phyloP scores from a whole-genome alignment of 1,140 invertebrate genomes.

The Diprion similis region DNA sequence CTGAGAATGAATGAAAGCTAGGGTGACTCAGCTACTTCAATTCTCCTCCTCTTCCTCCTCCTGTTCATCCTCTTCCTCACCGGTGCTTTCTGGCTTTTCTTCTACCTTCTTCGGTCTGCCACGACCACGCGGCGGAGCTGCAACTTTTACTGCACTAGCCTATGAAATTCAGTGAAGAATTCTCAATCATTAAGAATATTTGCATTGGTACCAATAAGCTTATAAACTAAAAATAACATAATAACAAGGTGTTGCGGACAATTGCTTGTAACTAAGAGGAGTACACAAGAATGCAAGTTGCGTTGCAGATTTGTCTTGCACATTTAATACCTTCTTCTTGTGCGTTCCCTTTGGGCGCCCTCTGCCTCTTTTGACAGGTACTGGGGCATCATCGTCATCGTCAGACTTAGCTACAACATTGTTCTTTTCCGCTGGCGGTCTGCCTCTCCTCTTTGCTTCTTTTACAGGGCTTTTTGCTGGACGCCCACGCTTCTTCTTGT shows the following conservation, averaged over 20 bases:
- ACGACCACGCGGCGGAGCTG: constrained; percentile 48
- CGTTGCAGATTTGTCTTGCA: background rate
- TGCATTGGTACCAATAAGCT: too few species aligned
- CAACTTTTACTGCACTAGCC: constrained; percentile 45
- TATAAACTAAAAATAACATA: background rate
- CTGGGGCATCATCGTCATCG: constrained; percentile 56
- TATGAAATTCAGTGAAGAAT: constrained; percentile 22
- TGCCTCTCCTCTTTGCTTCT: constrained; percentile 59
- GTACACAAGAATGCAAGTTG: too few species aligned
- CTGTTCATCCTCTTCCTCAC: constrained; percentile 60
- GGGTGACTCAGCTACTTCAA: background rate
- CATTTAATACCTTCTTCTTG: constrained; percentile 56
- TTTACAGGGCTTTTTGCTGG: constrained; percentile 54
- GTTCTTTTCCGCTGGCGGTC: constrained; percentile 53
- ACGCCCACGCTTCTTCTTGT: constrained; percentile 59
- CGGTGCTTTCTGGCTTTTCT: constrained; percentile 60
- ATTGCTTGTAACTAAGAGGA: too few species aligned
- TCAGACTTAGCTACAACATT: constrained; percentile 55
- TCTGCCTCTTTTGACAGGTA: constrained; percentile 60
- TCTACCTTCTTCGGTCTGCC: constrained; percentile 61
- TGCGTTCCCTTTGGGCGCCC: constrained; percentile 60
- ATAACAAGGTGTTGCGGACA: too few species aligned
- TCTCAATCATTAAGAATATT: too few species aligned
- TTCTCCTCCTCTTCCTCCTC: constrained; percentile 60
- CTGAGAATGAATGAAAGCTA: background rate